Base-by-base conservation (phyloP, 2,113 vertebrate species). In the Nansenia antarctica region DNA sequence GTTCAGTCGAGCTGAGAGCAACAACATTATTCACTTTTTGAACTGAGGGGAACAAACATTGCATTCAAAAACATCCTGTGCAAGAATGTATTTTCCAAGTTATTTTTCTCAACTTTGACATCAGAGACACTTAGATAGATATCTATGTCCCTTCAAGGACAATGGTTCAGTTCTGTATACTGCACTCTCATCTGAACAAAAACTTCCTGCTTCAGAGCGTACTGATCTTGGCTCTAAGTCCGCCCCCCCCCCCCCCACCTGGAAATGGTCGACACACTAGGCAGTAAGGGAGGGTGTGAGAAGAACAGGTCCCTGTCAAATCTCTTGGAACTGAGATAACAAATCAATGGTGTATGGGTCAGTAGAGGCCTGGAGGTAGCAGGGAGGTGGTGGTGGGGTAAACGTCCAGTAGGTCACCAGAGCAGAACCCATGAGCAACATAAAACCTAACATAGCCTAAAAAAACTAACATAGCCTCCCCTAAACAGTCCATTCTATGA, bases 251-350 rank as follows among this genome's bases (percentile, higher is more conserved):
- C 18, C 6, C 45, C 70, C 49, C 14, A 1, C 62, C 67, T 60
- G 45, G 65, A 35, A 60, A 53, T 35, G 34, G 29, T 14, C 58
- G 31, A 53, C 42, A 20, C 57, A 52, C n/a, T 49, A 18, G 3
- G 0, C 12, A 8, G n/a, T 15, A 57, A 59, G 66, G 37, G 37
- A 29, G 14, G 55, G 15, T 32, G 58, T 59, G 70, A 70, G 65
- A 42, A 47, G 53, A 45, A 63, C 49, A 24, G 65, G 34, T 29
- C 5, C 53, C 35, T 61, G 22, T 26, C 54, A 69, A 69, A 65
- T 65, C 73, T 72, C 26, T n/a, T 52, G 39, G 8, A 52, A 52
- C 47, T n/a, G 26, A 30, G 55, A 30, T 32, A 59, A 32, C 30
- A 32, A 9, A 32, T 20, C 30, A 34, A 20, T 60, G 58, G 24